Conservation (phyloP, 2,888 invertebrate species). For the Dendrolimus houi region DNA sequence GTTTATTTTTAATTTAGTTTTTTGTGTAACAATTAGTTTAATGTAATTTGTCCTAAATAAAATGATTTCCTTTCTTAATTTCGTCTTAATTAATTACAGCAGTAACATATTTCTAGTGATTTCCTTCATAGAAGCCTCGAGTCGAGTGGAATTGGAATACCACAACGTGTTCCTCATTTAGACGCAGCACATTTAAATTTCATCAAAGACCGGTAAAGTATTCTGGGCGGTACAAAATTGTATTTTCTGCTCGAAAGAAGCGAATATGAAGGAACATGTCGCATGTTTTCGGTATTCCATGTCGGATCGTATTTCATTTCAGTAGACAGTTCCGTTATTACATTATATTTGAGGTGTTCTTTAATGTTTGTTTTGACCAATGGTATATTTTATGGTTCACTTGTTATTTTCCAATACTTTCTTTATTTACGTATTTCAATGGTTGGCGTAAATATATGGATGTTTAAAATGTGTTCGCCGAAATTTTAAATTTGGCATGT, state of each 20-base stretch:
- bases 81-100: no score
- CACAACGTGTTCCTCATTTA: slow-evolving; percentile 27
- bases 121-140: no score
- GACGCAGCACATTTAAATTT: slow-evolving; percentile 42
- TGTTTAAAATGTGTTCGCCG: no score
- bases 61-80: no score
- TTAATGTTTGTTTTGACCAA: neutral
- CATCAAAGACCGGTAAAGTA: slow-evolving; percentile 35
- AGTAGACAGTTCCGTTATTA: neutral
- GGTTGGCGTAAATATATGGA: no score
- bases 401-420: no score
- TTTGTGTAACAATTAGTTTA: no score
- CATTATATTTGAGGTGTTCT: neutral
- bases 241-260: slow-evolving; percentile 40
- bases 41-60: no score
- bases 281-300: slow-evolving; percentile 16
- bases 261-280: slow-evolving; percentile 29
- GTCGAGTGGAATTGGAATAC: slow-evolving; percentile 34
- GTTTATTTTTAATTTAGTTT: no score
- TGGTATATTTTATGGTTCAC: neutral
- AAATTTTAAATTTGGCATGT: no score
- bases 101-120: no score
- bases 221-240: slow-evolving; percentile 36
- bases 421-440: no score
- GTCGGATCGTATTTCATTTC: slow-evolving; percentile 22